Base-by-base conservation (phyloP, 2,888 invertebrate species). In the Aphidoletes aphidimyza region DNA sequence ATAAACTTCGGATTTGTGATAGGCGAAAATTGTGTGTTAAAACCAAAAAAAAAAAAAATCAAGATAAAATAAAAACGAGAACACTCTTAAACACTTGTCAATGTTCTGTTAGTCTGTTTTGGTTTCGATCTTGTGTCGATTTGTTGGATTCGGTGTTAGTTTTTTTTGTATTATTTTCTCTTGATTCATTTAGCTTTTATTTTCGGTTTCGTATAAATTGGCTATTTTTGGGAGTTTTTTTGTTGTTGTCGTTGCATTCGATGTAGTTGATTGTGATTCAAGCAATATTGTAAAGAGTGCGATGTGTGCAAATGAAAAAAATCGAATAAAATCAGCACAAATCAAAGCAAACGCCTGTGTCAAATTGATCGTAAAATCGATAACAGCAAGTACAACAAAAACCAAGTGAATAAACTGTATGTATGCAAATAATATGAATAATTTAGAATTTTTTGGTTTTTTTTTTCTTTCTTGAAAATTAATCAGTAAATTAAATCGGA, bases 31-130 rank as follows among this genome's bases (percentile, higher is more conserved):
- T 47, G 9, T 17, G 42, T 47, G 9, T 11, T 17, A 47, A 11
- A 17, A 11, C 9, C 47, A 47, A 47, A 14, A 47, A 47, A 47
- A 19, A 47, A 47, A 17, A 47, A 47, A 19, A 47, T 17, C 17
- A 47, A 47, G 47, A 47, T n/a, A 54, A 22, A 54, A 9, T 22
- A 22, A 54, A 39, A 22, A n/a, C 1, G 22, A 54, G 3, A 54
- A 22, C 5, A 54, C 22, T 22, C 54, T 22, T 22, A 9, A 54
- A 22, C 54, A 54, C n/a, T 54, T 22, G 54, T 22, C 54, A 30
- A 30, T 69, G 69, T 34, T 69, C 34, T 30, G n/a, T 30, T 69
- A 30, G 69, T 30, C 69, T 69, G 69, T 69, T 69, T 69, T 69
- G 69, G 69, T 69, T 69, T 30, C 30, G 34, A 47, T 6, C 14